Base-by-base conservation (phyloP, 2,797 vertebrate genomes). In the Thunnus albacares region DNA sequence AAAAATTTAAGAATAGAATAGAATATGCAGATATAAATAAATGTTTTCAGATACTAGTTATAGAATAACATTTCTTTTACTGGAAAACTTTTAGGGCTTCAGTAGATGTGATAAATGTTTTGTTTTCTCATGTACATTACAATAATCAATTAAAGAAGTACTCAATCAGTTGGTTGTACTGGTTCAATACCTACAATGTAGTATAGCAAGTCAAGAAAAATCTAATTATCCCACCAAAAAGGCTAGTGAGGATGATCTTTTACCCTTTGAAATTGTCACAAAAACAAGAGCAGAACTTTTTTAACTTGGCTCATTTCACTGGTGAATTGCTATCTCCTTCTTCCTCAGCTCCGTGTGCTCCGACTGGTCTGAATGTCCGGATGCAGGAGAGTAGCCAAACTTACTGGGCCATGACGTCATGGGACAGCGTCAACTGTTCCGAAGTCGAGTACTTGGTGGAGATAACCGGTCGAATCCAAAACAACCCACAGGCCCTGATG, bases 401-500 rank as follows among this genome's bases (percentile, higher is more conserved):
- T 24, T 82, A 93, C 63, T 91, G 95, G 84, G 87, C 91, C 43
- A 89, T 85, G 83, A 79, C 88, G 6, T 86, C 79, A 14, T 97
- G 96, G 96, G 84, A 77, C 30, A 49, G 3, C 0, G 91, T 95
- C 62, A 30, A 73, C 30, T 97, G 96, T 83, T 64, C 90, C 0
- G 45, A 55, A 0, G 89, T 93, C 0, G 87, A 93, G 4, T 96
- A 96, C 81, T 71, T 93, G 76, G 93, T 84, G 1, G 68, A 86
- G 52, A 53, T 96, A 17, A 82, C 1, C 0, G 96, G 95, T 17
- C 71, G 18, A 24, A 91, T 96, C 75, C 18, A 91, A 30, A 79
- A 88, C 58, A 71, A 91, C 79, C 88, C 90, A 9, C 59, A 80
- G 28, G 58, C 85, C 2, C 14, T 80, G 26, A 92, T 96, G 81